phyloP scores from a whole-genome alignment of 2,113 vertebrate species.

The Neotragus moschatus region DNA sequence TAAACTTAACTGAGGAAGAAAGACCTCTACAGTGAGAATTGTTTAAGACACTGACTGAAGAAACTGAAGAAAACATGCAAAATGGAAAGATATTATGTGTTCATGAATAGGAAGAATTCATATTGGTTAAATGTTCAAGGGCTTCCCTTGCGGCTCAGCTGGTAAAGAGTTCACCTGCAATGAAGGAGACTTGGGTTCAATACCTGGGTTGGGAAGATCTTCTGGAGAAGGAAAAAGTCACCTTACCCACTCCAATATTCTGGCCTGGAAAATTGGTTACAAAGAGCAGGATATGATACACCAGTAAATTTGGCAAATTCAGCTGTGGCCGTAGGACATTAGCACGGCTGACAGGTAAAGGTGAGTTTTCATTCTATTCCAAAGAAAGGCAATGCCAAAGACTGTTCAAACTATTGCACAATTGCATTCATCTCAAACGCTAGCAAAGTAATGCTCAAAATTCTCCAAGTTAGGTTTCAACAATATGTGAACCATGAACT shows the following conservation, averaged over 20 bases:
- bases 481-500: rapidly evolving
- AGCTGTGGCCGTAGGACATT: not conserved
- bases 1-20: not conserved
- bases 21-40: not conserved
- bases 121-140: not conserved
- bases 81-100: not conserved
- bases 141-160: not conserved
- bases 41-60: not conserved
- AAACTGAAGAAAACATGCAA: not conserved
- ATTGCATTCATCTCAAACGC: not conserved
- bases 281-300: not conserved
- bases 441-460: not conserved
- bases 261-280: not conserved
- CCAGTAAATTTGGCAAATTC: not conserved
- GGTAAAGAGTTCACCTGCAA: not conserved
- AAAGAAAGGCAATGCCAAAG: not conserved
- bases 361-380: not conserved
- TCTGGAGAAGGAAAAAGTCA: not conserved
- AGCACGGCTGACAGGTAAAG: not conserved
- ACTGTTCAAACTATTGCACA: not conserved
- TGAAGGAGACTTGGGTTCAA: not conserved
- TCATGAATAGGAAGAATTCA: not conserved
- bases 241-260: not conserved
- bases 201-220: not conserved
- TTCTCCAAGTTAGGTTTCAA: not conserved